These are phyloP conservation scores for Sternarchorhynchus goeldii DNA, from an alignment of 2,797 vertebrate species.

Conservation along the genomic window DNA sequence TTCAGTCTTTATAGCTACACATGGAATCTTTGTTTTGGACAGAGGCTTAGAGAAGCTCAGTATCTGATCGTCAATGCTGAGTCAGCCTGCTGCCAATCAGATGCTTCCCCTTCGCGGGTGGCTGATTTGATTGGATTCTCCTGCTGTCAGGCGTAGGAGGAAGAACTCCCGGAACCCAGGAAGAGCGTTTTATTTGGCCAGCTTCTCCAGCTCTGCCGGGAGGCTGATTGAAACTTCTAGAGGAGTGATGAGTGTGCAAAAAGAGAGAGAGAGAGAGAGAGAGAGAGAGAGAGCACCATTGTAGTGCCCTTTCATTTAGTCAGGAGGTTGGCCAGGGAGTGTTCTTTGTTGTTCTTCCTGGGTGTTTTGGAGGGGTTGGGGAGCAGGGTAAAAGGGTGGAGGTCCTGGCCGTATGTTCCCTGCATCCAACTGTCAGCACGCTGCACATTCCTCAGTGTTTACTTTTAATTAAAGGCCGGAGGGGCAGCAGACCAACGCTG, in stretches of 20 bases:
- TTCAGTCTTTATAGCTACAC: too few relatives aligned
- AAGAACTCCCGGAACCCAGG: constrained; percentile 25
- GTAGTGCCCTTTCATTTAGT: constrained; percentile 41
- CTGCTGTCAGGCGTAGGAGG: constrained; percentile 32
- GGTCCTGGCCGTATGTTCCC: constrained; percentile 19
- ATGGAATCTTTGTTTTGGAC: background rate
- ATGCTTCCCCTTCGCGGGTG: constrained; percentile 1
- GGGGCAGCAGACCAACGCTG: constrained; percentile 3
- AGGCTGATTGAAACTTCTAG: constrained; percentile 42
- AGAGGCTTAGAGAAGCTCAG: constrained; percentile 8
- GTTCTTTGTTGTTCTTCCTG: constrained; percentile 53
- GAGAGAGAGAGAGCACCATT: constrained; percentile 44
- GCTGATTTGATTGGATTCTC: constrained; percentile 35
- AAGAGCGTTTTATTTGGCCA: constrained; percentile 24
- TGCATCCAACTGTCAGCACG: constrained; percentile 46
- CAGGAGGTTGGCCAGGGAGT: constrained; percentile 35
- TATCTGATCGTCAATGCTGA: constrained; percentile 25
- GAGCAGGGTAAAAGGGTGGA: background rate
- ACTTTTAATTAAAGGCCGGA: constrained; percentile 54
- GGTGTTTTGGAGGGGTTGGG: constrained; percentile 9
- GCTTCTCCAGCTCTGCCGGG: constrained; percentile 29
- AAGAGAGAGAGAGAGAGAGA: constrained; percentile 33
- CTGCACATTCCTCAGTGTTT: constrained; percentile 52
- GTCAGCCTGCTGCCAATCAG: constrained; percentile 41
- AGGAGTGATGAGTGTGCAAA: constrained; percentile 47